These are phyloP conservation scores for Temnothorax unifasciatus DNA, from an alignment of 2,888 invertebrate genomes.

Conservation along the genomic window DNA sequence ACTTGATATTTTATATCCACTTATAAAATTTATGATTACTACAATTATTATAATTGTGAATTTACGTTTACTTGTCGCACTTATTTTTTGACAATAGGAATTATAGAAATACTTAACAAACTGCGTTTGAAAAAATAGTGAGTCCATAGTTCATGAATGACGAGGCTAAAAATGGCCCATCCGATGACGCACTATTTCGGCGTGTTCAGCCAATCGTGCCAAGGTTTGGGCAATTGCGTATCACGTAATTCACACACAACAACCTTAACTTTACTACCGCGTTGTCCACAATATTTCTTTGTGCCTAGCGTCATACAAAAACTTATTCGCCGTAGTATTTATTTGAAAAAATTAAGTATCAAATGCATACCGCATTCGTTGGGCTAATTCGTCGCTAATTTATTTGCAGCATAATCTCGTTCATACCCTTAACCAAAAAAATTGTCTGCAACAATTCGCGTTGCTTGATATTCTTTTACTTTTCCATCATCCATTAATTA, in stretches of 20 bases:
- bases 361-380: neutral
- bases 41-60: neutral
- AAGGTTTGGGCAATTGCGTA: constrained; percentile 50
- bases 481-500: neutral
- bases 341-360: neutral
- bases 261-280: neutral
- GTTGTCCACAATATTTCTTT: neutral
- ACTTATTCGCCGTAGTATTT: neutral
- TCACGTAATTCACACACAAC: constrained; percentile 26
- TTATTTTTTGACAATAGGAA: neutral
- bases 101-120: neutral
- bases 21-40: neutral
- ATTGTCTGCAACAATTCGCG: neutral
- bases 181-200: constrained; percentile 54
- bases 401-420: neutral
- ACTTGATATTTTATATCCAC: neutral
- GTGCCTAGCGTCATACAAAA: too few species aligned
- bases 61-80: neutral
- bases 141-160: constrained; percentile 48
- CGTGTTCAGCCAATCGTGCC: constrained; percentile 42
- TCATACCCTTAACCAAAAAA: neutral
- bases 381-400: neutral
- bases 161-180: constrained; percentile 45
- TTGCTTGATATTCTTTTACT: neutral
- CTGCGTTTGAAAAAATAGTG: constrained; percentile 19